Base-by-base conservation (phyloP, 1,140 invertebrate genomes). In the Drosophila neocordata region DNA sequence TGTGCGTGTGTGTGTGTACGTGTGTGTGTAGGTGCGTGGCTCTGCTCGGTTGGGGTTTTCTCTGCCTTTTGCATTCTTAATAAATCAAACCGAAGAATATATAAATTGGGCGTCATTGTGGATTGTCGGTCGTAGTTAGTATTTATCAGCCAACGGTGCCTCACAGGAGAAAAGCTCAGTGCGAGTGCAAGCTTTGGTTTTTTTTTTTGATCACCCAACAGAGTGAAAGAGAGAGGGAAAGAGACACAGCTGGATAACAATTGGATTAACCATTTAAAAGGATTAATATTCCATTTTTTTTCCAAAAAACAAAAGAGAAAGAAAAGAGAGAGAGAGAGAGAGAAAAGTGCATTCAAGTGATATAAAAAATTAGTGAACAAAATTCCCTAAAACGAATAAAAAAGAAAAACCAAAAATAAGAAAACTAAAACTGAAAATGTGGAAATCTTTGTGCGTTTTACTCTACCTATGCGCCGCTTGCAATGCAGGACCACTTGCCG, bases 51-150 rank as follows among this genome's bases (percentile, higher is more conserved):
- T 48, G 1, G 41, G 68, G 52, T 65, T 85, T 85, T 85, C 82
- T 85, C 83, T 85, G 66, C 78, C 82, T 89, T 89, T 90, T 91
- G 90, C 89, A 91, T 91, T 91, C 90, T 91, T 91, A 91, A 91
- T 90, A 91, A 91, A 91, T 91, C 89, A 87, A 78, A 87, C 84
- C 74, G 90, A 89, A 90, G 90, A 91, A 91, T 91, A 91, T 91
- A 91, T 91, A 91, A 91, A 91, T 91, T 90, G 90, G 90, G 82
- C 81, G 73, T 76, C 73, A 56, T 79, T 64, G 59, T 56, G 73
- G 69, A 68, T 66, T 66, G 70, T 71, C 73, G 71, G 73, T 87
- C 77, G 90, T 90, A 91, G 90, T 91, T 89, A 87, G 88, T 90
- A 91, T 84, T 89, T 87, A 66, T 74, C 83, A 90, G 76, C 90